Evolutionary conservation across 2,113 vertebrate species (phyloP), one percentile per base, ranked within the genome.

Genomic region (Apodemus sylvaticus): DNA sequence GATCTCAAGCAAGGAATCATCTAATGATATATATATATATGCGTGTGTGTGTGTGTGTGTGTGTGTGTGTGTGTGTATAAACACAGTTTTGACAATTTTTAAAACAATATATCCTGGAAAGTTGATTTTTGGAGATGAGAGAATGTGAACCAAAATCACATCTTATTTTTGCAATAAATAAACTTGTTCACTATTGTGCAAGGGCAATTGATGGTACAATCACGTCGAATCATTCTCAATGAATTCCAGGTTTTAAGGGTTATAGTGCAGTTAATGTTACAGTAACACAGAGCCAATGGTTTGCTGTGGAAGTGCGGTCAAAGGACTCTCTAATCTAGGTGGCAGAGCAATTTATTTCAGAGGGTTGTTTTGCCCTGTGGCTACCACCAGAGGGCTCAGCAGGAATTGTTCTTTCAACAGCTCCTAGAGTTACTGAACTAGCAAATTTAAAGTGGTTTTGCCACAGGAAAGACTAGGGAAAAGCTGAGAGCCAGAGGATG

Each of bases 341-440:
- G 22, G 20, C 36, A 10, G n/a, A 83, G 62, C 5, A 42, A 11
- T 86, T 36, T 58, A 55, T 91, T 76, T 48, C 1, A 79, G 95
- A 71, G 10, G 7, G 17, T 13, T 85, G 79, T 91, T 39, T 88
- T 29, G 22, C 39, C 48, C 68, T 22, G 5, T 79, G 76, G 51
- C 42, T 48, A 89, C 93, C 82, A 92, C 77, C 82, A 97, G 93
- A 93, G 71, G 45, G 83, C 94, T 89, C 89, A 91, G 66, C 64
- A 93, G 71, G 45, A 95, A 94, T 26, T 74, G 13, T 83, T 93
- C 60, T 82, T 62, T 74, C 45, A 92, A 24, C 24, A 22, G n/a
- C 51, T 42, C 13, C 20, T 91, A 62, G 39, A 85, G 36, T 82
- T 66, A 10, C 6, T 86, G 39, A 91, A 95, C 94, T 3, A 39